phyloP scores from a whole-genome alignment of 92 coral and sea anemone genomes.

The Zoanthus gigantus region DNA sequence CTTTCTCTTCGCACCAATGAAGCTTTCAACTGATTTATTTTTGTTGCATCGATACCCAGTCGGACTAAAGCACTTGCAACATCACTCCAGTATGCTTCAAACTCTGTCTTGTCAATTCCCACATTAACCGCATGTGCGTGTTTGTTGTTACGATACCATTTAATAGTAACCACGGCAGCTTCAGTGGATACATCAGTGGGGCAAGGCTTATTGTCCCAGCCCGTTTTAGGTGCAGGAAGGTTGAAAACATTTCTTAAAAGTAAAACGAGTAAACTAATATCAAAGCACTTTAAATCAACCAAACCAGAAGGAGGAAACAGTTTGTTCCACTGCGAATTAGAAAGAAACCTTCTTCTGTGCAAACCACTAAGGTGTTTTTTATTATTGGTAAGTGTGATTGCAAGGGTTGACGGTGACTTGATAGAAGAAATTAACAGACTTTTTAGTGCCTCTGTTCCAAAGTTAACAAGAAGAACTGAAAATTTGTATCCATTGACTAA shows the following conservation, averaged over 20 bases:
- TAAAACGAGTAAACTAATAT: conserved; percentile 51
- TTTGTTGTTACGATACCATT: conserved; percentile 52
- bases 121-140: conserved; percentile 39
- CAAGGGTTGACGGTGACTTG: conserved; percentile 19
- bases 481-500: conserved; percentile 40
- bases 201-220: conserved; percentile 60
- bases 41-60: conserved; percentile 36
- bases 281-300: conserved; percentile 48
- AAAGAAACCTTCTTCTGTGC: background rate
- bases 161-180: conserved; percentile 61
- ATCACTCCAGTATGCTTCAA: conserved; percentile 43
- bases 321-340: conserved; percentile 38
- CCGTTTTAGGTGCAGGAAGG: conserved; percentile 56
- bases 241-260: conserved; percentile 61
- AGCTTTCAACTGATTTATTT: conserved; percentile 18
- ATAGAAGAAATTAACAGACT: conserved; percentile 7
- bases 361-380: conserved; percentile 12
- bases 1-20: conserved; percentile 31
- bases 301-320: conserved; percentile 46
- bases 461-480: conserved; percentile 39
- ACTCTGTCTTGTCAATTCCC: conserved; percentile 2
- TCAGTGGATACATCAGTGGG: conserved; percentile 48
- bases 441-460: conserved; percentile 44
- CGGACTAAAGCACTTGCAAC: conserved; percentile 38
- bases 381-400: background rate